Evolutionary conservation across 2,113 vertebrate species (phyloP).

Genomic region (Ammospiza nelsoni): DNA sequence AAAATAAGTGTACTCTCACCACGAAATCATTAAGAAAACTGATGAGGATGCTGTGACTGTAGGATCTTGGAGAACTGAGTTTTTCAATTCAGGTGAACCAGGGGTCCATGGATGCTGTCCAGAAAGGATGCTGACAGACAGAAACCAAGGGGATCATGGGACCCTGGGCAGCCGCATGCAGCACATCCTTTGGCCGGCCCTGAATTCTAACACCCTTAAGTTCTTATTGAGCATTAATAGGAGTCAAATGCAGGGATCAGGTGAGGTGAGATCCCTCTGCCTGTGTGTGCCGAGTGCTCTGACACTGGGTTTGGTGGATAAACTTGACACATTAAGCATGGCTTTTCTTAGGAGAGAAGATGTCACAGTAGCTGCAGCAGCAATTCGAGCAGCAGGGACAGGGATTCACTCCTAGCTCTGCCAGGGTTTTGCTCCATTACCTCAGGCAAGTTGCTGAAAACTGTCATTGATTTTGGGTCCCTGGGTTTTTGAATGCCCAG

Average conservation of each 20-base stretch:
- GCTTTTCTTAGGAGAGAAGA: neutral
- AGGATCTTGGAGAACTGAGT: neutral
- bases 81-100: neutral
- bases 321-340: neutral
- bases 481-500: neutral
- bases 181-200: fast-evolving
- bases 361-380: neutral
- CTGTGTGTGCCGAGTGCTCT: neutral
- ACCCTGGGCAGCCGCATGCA: neutral
- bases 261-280: neutral
- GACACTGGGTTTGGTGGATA: neutral
- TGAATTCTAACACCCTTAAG: neutral
- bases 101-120: neutral
- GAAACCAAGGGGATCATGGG: neutral
- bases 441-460: conserved; percentile 37
- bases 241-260: neutral
- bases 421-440: conserved; percentile 30
- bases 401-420: neutral
- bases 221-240: neutral
- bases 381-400: neutral
- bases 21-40: neutral
- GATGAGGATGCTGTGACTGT: neutral
- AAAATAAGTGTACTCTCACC: neutral
- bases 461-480: neutral
- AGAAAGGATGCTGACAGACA: neutral